Base-by-base conservation (phyloP, 1,140 invertebrate species). In the Archivesica marissinica region DNA sequence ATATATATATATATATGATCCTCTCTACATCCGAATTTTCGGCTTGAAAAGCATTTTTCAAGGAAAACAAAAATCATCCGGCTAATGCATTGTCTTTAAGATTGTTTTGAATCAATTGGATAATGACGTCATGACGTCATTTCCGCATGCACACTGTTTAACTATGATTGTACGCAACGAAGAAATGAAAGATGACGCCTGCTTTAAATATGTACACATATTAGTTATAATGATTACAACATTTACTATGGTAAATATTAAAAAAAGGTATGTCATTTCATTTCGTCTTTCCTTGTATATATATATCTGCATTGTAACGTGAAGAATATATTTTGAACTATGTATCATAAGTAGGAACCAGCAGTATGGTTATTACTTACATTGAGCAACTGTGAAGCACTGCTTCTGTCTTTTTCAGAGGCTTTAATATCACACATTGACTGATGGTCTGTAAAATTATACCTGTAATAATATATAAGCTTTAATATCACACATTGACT, bases 401-500 rank as follows among this genome's bases (percentile, higher is more conserved):
- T 74, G 47, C 74, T 90, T 0, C 38, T 28, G 2, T 84, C 81
- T 44, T 78, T 61, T 17, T 80, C 72, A 25, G 41, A 74, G 28
- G 70, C 47, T 30, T 66, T 25, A 13, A 72, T 83, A 54, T 82
- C 56, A 85, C 89, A 90, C 3, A 87, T 70, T 44, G 72, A 82
- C 56, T 89, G 89, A 64, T 86, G 88, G 50, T 90, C 89, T 44
- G 85, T 89, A 15, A 90, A 47, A 6, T 87, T 76, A 11, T 87
- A 28, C 20, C 89, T 90, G 82, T 0, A 70, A 56, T 61, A 74
- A 28, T 59, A 50, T 15, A 35, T 33, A 17, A 6, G 20, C 41
- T 33, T 39, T 25, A 4, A 25, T 25, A 13, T 33, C 2, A 3
- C n/a, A 39, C 23, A 15, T 23, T 28, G 17, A n/a, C 4, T 25